Percentiles rank a stretch among this genome's conserved stretches.
These are phyloP conservation scores for Sinelater perroti DNA, from an alignment of 2,888 invertebrate species.

Conservation along the genomic window DNA sequence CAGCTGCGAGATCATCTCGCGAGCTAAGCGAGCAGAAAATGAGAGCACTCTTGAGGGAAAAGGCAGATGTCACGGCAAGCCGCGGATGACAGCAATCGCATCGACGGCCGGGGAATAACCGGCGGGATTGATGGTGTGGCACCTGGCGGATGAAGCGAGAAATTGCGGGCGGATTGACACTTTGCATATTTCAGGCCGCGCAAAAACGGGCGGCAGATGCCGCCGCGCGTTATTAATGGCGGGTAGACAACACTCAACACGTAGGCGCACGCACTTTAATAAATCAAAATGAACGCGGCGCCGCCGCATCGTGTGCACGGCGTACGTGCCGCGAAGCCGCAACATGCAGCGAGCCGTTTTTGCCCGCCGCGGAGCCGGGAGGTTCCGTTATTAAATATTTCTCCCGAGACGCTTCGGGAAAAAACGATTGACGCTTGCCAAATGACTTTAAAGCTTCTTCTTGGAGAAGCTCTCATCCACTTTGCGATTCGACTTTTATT, in stretches of 20 bases:
- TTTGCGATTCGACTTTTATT: slow-evolving; percentile 10
- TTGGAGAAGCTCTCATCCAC: neutral
- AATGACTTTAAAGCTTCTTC: neutral
- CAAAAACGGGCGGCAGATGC: slow-evolving; percentile 30
- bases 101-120: slow-evolving; percentile 26
- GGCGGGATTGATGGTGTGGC: slow-evolving; percentile 39
- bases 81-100: slow-evolving; percentile 42
- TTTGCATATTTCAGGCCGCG: slow-evolving; percentile 43
- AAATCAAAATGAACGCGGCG: slow-evolving; percentile 31
- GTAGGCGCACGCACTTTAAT: slow-evolving; percentile 35
- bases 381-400: slow-evolving; percentile 20
- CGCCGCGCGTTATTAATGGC: slow-evolving; percentile 31
- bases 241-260: slow-evolving; percentile 34
- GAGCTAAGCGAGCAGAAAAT: slow-evolving; percentile 44
- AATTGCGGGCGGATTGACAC: slow-evolving; percentile 42
- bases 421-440: neutral
- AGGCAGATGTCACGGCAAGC: slow-evolving; percentile 44
- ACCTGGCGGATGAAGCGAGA: slow-evolving; percentile 45
- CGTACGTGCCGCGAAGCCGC: slow-evolving; percentile 2
- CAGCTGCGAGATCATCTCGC: slow-evolving; percentile 38
- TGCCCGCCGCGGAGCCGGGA: slow-evolving; percentile 13
- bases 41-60: slow-evolving; percentile 45
- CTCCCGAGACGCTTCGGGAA: neutral
- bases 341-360: slow-evolving; percentile 6
- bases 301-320: slow-evolving; percentile 19